Evolutionary conservation across 2,888 invertebrate genomes (phyloP), one percentile per base, ranked within the genome.

Genomic region (Syrista parreyssii): DNA sequence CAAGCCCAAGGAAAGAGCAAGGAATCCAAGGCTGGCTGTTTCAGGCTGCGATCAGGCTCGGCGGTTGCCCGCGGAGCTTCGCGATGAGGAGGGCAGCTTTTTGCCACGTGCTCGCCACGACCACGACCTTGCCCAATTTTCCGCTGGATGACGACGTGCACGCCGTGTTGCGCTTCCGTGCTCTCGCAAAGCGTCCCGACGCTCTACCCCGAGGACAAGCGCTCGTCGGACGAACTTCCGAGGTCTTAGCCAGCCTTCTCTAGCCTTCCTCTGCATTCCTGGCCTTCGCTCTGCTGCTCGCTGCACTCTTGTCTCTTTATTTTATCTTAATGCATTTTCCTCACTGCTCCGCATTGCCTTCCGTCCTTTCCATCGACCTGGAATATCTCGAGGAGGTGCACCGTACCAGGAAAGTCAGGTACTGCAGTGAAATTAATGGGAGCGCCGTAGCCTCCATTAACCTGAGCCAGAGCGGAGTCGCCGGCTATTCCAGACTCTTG

Each of bases 41-140:
- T 86, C 86, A 87, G 89, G 23, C 55, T 55, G 23, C 55, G 23
- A 55, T 23, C 55, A 2, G 55, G 55, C 55, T 23, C 23, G 55
- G 55, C 23, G 55, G 23, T 55, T 55, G 55, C 55, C 55, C 55
- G 55, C 55, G 55, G 55, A 23, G 55, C 55, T 55, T 55, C 9
- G 3, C 55, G 55, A 23, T 2, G 55, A 55, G 55, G 55, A 55
- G 89, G 89, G 89, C 89, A 86, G 85, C 86, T 89, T 90, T 90
- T 90, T 90, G 89, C 85, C 76, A 79, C 76, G 79, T 76, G 75
- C 76, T 74, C 79, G 77, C 77, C 78, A 79, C 78, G 75, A 78
- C 82, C 83, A 77, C 79, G 84, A 83, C 84, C 84, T 84, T 82
- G 73, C 83, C 69, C 80, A 83, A 84, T 75, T 77, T 74, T 81